These are phyloP conservation scores for Phlogophora meticulosa DNA, from an alignment of 2,888 invertebrate genomes.

Conservation along the genomic window DNA sequence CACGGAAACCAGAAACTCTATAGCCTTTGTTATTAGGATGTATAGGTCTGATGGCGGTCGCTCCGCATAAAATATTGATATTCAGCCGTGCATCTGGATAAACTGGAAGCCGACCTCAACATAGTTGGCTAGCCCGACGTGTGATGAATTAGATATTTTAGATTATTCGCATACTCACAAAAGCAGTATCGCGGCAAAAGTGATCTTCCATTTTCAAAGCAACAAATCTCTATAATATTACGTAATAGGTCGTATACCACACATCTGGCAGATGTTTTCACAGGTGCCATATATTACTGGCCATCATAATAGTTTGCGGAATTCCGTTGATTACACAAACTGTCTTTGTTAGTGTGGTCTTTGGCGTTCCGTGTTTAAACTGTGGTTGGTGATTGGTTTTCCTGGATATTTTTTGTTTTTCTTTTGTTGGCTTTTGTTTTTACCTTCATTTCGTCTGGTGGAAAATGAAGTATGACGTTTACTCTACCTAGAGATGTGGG, in stretches of 20 bases:
- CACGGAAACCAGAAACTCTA: background rate
- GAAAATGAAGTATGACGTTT: background rate
- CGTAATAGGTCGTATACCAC: slow-evolving; percentile 54
- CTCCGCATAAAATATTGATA: slow-evolving; percentile 29
- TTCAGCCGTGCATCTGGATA: slow-evolving; percentile 26
- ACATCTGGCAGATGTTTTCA: slow-evolving; percentile 68
- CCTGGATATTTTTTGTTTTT: background rate
- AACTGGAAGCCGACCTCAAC: slow-evolving; percentile 44
- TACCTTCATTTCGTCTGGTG: background rate
- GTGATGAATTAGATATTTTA: slow-evolving; percentile 58
- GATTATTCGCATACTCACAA: slow-evolving; percentile 44
- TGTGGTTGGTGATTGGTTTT: slow-evolving; percentile 13
- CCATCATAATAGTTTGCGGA: slow-evolving; percentile 68
- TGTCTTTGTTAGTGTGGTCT: slow-evolving; percentile 65
- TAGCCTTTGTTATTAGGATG: slow-evolving; percentile 16
- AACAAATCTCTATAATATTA: slow-evolving; percentile 55
- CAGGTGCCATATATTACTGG: slow-evolving; percentile 67
- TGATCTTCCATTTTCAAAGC: slow-evolving; percentile 53
- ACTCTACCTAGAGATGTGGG: slow-evolving; percentile 19
- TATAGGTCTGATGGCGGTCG: slow-evolving; percentile 6
- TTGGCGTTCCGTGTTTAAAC: slow-evolving; percentile 33
- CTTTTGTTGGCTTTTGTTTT: background rate
- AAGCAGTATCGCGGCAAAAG: slow-evolving; percentile 47
- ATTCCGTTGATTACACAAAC: slow-evolving; percentile 62
- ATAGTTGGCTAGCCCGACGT: slow-evolving; percentile 44